Base-by-base conservation (phyloP, 2,113 vertebrate species). In the Megaleporinus macrocephalus region DNA sequence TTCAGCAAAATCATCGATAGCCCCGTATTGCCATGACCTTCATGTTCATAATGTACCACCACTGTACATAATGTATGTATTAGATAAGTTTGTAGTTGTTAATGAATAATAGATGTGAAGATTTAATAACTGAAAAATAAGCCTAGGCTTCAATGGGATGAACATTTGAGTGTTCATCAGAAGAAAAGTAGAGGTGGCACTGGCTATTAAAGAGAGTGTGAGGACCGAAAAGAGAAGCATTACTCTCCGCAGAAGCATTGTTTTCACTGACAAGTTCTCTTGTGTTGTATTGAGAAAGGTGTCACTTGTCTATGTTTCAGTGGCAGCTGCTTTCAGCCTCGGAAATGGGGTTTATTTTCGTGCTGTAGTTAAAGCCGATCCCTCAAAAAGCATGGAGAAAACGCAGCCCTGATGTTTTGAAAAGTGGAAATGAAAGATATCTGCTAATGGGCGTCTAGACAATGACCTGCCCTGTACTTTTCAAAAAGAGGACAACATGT, bases 391-490 rank as follows among this genome's bases (percentile, higher is more conserved):
- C n/a, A 55, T 24, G 16, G 12, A 79, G 24, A 10, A n/a, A 27
- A 70, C 16, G 41, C 30, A 30, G 47, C 55, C 29, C 16, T 3
- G 27, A 69, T 68, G 9, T 18, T 61, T 20, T 14, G 22, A 61
- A 75, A 61, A 61, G 13, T 14, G 13, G 9, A 61, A 9, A 0
- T 22, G n/a, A 41, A 55, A 36, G 22, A 57, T 7, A 7, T 69
- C 65, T 1, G 33, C 77, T 71, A 70, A 79, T 71, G 77, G 29
- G 41, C 61, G 77, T 71, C 77, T 71, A 79, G 77, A 79, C 77
- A 29, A 61, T 41, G 53, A 71, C 33, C 66, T 22, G 65, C 10
- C 30, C 53, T 27, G 33, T 47, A 41, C 12, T n/a, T 55, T 59
- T 22, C 1, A 22, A 53, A 57, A 74, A 22, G n/a, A 30, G 24